A percentile compares a stretch with the other conserved stretches of the same genome.
Conservation (phyloP, 2,797 vertebrate genomes). For the Vipera latastei region DNA sequence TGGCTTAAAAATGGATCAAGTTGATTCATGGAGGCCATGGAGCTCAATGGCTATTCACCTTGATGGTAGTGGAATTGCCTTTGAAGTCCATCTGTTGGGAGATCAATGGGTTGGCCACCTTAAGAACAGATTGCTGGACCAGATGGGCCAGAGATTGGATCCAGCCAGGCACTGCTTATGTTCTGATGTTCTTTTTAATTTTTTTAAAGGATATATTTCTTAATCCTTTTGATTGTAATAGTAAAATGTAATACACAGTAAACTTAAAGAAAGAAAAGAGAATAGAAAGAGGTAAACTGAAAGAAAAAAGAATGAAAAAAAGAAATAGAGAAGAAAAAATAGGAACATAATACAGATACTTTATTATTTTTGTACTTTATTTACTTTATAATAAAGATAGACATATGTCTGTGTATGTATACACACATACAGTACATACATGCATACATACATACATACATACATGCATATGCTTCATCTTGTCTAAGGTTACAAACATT, state of each 20-base stretch:
- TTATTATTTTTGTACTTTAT: neutral
- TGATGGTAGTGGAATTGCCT: neutral
- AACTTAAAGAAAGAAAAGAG: neutral
- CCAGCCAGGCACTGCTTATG: neutral
- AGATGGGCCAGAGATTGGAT: neutral
- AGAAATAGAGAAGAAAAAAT: too few species aligned
- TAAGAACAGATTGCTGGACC: neutral
- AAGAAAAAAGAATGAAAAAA: neutral
- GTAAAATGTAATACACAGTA: neutral
- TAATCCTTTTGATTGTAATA: neutral
- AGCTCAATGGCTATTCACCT: neutral
- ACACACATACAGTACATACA: neutral
- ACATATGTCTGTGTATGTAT: too few species aligned
- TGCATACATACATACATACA: neutral
- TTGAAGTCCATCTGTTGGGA: neutral
- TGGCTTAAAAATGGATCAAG: neutral
- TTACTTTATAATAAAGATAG: neutral
- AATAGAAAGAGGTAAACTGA: neutral
- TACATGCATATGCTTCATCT: neutral
- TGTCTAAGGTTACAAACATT: neutral
- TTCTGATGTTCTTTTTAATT: neutral
- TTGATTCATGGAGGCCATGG: neutral
- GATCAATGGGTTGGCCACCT: neutral
- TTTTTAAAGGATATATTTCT: neutral
- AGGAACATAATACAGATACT: neutral